Evolutionary conservation across 2,888 invertebrate species (phyloP).

Genomic region (Agrochola lota): DNA sequence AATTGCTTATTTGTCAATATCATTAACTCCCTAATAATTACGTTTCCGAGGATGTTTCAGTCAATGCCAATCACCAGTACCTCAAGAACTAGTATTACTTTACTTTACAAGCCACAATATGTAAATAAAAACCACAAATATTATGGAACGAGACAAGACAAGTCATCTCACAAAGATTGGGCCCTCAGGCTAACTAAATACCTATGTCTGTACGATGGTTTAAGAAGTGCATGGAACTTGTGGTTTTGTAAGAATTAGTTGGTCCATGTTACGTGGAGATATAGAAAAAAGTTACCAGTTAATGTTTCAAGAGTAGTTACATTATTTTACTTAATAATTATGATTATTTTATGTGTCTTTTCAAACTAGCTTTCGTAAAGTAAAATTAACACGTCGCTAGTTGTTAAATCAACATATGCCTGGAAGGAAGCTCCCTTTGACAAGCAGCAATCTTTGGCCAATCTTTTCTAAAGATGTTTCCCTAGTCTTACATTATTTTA

Average conservation of each 20-base stretch:
- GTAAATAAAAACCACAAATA: constrained; percentile 59
- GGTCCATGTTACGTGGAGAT: neutral
- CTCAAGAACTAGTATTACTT: constrained; percentile 21
- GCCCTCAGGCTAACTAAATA: constrained; percentile 51
- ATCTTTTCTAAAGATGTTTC: neutral
- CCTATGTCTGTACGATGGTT: neutral
- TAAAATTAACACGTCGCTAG: constrained; percentile 3
- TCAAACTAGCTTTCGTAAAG: neutral
- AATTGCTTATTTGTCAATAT: neutral
- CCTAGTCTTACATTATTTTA: neutral
- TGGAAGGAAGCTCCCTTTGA: neutral
- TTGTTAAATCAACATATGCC: neutral
- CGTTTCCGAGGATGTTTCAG: neutral
- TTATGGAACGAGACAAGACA: constrained; percentile 35
- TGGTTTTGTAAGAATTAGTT: constrained; percentile 18
- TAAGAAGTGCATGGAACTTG: constrained; percentile 16
- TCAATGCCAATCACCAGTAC: constrained; percentile 17
- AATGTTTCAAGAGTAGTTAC: neutral
- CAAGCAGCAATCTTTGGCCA: neutral
- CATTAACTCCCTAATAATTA: neutral
- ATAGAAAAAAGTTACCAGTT: constrained; percentile 13
- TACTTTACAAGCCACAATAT: constrained; percentile 36
- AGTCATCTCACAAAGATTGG: constrained; percentile 52
- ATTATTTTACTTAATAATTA: neutral
- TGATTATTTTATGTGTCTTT: neutral